Percentiles rank a stretch among this genome's conserved stretches.
phyloP scores from a whole-genome alignment of 2,113 vertebrate species.

The Smithornis capensis region DNA sequence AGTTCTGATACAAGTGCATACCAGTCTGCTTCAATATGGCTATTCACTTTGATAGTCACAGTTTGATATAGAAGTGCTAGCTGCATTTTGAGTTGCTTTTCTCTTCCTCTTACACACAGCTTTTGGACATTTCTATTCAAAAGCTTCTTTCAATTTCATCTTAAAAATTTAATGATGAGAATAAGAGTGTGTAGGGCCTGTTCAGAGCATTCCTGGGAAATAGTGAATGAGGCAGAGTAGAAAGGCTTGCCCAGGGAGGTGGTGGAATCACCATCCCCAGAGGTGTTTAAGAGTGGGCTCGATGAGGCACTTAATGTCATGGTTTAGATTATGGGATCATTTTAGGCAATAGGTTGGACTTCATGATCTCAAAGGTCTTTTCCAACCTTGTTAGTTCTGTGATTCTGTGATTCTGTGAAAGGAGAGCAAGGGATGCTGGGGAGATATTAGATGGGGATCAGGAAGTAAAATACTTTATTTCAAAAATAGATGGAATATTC shows the following conservation, averaged over 20 bases:
- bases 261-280: no score
- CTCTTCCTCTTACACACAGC: neutral
- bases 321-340: no score
- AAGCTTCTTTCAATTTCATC: neutral
- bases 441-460: neutral
- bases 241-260: no score
- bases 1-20: neutral
- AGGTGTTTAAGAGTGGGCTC: no score
- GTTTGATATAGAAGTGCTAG: neutral
- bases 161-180: neutral
- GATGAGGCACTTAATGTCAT: no score
- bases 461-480: neutral
- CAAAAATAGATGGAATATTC: neutral
- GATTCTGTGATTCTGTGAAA: no score
- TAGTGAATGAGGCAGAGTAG: neutral
- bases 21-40: neutral
- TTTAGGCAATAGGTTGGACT: no score
- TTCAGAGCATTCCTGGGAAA: neutral
- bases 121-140: neutral
- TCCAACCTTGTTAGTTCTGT: no score
- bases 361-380: no score
- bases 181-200: rapidly evolving
- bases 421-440: neutral
- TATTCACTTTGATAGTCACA: neutral
- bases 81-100: neutral